A percentile compares a stretch with the other conserved stretches of the same genome.
Evolutionary conservation across 2,113 vertebrate species (phyloP).

Genomic region (Formicarius rufipectus): DNA sequence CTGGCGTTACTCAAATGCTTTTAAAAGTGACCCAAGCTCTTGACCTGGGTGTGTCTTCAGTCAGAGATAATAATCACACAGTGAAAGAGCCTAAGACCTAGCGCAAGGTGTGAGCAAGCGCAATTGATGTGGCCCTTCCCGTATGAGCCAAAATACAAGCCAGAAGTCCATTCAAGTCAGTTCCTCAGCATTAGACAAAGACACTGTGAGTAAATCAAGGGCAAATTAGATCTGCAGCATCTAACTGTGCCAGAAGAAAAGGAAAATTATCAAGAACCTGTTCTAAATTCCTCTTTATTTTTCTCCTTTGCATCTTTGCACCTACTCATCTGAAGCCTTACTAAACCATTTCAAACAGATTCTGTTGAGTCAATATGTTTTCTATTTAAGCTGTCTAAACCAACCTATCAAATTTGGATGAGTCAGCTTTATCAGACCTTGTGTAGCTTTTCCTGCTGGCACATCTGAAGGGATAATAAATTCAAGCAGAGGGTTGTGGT

Average conservation of each 20-base stretch:
- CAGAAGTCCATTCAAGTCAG: not conserved
- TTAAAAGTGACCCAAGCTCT: not conserved
- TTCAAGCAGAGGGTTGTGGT: not conserved
- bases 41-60: not conserved
- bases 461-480: not conserved
- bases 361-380: not conserved
- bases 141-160: not conserved
- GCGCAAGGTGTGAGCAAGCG: not conserved
- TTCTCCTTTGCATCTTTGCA: not conserved
- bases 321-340: not conserved
- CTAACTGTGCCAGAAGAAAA: not conserved
- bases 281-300: not conserved
- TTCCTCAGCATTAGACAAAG: not conserved
- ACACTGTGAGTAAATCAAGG: not conserved
- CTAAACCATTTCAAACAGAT: not conserved
- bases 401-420: not conserved
- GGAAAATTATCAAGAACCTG: not conserved
- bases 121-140: not conserved
- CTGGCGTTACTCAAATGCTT: not conserved
- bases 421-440: not conserved
- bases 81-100: not conserved
- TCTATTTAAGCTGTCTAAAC: not conserved
- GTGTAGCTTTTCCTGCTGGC: not conserved
- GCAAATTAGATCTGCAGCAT: not conserved
- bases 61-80: not conserved